These are phyloP conservation scores for Sarcophaga subvicina DNA, from an alignment of 2,888 invertebrate genomes.

Conservation along the genomic window DNA sequence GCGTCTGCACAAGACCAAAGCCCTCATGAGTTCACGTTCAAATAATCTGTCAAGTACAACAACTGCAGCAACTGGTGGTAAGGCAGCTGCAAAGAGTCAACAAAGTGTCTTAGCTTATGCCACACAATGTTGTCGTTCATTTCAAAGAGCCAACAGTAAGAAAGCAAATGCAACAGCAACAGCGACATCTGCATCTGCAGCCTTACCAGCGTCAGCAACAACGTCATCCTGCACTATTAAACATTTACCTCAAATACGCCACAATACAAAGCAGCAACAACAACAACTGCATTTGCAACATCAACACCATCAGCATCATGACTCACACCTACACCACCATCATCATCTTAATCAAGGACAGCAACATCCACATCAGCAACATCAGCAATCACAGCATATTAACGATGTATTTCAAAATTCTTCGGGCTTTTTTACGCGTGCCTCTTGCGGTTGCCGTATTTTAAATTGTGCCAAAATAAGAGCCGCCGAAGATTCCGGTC, in stretches of 20 bases:
- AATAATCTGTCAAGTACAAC: too few relatives aligned
- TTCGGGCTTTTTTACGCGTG: conserved; percentile 77
- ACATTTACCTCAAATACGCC: conserved; percentile 68
- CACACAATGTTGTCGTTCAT: too few relatives aligned
- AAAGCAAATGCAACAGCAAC: too few relatives aligned
- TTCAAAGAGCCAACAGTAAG: too few relatives aligned
- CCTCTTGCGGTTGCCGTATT: conserved; percentile 81
- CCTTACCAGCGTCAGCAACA: neutral
- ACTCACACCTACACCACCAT: neutral
- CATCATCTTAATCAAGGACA: conserved; percentile 6
- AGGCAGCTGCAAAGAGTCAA: too few relatives aligned
- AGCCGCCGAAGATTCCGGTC: conserved; percentile 82
- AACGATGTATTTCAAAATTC: conserved; percentile 63
- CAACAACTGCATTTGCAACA: too few relatives aligned
- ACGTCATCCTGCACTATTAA: conserved; percentile 56
- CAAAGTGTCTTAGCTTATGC: too few relatives aligned
- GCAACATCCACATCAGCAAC: conserved; percentile 3
- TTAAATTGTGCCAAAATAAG: conserved; percentile 82
- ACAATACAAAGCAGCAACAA: conserved; percentile 66
- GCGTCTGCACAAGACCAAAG: too few relatives aligned
- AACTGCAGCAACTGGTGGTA: too few relatives aligned
- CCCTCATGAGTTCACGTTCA: too few relatives aligned
- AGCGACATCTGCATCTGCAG: too few relatives aligned
- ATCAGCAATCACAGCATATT: neutral
- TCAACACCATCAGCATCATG: neutral